These are phyloP conservation scores for Silurus glanis DNA, from an alignment of 2,113 vertebrate species.

Conservation along the genomic window DNA sequence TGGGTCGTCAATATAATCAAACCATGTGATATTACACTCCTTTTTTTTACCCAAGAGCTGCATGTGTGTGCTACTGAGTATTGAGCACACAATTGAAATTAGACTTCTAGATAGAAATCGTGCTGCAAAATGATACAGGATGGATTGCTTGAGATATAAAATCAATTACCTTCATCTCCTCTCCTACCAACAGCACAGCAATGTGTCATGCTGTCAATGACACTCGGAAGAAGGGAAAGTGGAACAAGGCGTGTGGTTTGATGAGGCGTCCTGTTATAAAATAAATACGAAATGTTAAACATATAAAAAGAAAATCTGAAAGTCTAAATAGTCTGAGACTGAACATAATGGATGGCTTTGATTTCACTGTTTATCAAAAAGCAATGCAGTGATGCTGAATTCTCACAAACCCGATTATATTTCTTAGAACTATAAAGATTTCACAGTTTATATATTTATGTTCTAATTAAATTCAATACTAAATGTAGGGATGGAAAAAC, in stretches of 20 bases:
- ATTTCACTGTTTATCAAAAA: neutral
- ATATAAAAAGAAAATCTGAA: neutral
- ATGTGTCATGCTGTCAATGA: neutral
- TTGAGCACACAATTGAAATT: slow-evolving; percentile 54
- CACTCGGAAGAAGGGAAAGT: neutral
- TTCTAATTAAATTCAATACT: neutral
- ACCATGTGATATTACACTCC: slow-evolving; percentile 52
- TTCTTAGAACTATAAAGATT: neutral
- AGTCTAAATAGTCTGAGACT: neutral
- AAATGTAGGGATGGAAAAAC: neutral
- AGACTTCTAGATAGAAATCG: slow-evolving; percentile 21
- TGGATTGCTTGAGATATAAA: slow-evolving; percentile 10
- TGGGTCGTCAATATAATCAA: slow-evolving; percentile 58
- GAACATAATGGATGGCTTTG: neutral
- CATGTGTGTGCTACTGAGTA: slow-evolving; percentile 44
- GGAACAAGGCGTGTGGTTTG: neutral
- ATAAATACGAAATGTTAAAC: neutral
- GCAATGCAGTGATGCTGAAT: neutral
- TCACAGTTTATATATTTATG: neutral
- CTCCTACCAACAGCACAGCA: neutral
- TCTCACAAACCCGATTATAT: neutral
- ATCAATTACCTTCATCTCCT: slow-evolving; percentile 25
- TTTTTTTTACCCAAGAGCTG: slow-evolving; percentile 34
- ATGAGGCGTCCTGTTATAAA: neutral
- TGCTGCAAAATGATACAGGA: neutral